Percentiles rank a stretch among this genome's conserved stretches.
These are phyloP conservation scores for Helogale parvula DNA, from an alignment of 2,113 vertebrate genomes.

Conservation along the genomic window DNA sequence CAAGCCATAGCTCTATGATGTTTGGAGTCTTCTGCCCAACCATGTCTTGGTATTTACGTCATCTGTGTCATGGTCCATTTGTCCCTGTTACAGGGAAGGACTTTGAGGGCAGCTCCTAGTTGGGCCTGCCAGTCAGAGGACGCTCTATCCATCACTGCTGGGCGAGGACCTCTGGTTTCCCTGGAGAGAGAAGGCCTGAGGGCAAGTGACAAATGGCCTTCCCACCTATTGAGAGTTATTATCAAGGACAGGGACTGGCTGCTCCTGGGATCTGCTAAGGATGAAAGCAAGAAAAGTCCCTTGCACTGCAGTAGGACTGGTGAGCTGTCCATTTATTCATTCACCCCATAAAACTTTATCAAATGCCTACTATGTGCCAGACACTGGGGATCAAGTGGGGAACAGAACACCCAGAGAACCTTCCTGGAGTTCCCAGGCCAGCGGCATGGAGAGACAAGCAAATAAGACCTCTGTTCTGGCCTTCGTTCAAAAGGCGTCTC, in stretches of 20 bases:
- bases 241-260: background rate
- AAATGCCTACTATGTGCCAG: background rate
- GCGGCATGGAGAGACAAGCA: background rate
- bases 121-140: slow-evolving; percentile 34
- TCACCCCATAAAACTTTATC: background rate
- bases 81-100: background rate
- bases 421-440: background rate
- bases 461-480: background rate
- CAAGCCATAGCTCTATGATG: background rate
- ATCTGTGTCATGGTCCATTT: background rate
- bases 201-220: slow-evolving; percentile 35
- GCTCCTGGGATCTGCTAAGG: background rate
- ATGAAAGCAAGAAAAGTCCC: background rate
- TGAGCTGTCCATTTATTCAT: background rate
- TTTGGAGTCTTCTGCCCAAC: background rate
- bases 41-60: background rate
- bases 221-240: background rate
- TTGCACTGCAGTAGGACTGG: accelerated
- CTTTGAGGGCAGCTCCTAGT: background rate
- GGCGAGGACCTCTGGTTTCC: background rate
- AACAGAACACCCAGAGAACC: background rate
- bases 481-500: background rate
- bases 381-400: background rate
- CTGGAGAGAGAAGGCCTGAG: background rate
- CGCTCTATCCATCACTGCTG: background rate